phyloP scores from a whole-genome alignment of 2,888 invertebrate genomes.

The Cryptops parisi region DNA sequence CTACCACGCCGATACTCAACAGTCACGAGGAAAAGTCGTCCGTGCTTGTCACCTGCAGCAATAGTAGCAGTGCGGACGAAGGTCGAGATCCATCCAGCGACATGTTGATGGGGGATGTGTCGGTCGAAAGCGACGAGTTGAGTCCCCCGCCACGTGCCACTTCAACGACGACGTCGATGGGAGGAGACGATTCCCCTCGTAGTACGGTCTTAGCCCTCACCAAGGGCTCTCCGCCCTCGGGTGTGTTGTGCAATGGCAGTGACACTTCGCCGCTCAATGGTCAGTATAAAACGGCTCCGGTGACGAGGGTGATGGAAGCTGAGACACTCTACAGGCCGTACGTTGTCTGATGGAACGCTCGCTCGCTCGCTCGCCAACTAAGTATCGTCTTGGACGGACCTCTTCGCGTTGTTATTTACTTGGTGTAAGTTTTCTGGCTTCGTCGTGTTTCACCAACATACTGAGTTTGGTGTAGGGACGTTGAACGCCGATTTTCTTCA shows the following conservation, averaged over 20 bases:
- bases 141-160: not conserved
- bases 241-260: not conserved
- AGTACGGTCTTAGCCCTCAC: not conserved
- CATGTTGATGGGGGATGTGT: not conserved
- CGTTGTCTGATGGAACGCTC: constrained; percentile 37
- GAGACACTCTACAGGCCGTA: constrained; percentile 38
- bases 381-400: no score
- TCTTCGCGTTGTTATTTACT: no score
- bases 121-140: not conserved
- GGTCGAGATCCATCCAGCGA: not conserved
- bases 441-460: no score
- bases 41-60: no score
- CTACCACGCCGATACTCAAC: constrained; percentile 6
- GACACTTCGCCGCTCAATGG: constrained; percentile 12
- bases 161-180: not conserved
- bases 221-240: not conserved
- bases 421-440: no score
- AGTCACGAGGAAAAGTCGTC: constrained; percentile 1
- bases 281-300: constrained; percentile 14
- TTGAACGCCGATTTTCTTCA: no score
- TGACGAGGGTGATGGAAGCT: constrained; percentile 14
- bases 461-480: no score
- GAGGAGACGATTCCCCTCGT: not conserved
- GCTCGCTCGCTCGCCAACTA: no score
- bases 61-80: not conserved